Evolutionary conservation across 92 coral and sea anemone species (phyloP), one percentile per base, ranked within the genome.

Genomic region (Heteractis magnifica): DNA sequence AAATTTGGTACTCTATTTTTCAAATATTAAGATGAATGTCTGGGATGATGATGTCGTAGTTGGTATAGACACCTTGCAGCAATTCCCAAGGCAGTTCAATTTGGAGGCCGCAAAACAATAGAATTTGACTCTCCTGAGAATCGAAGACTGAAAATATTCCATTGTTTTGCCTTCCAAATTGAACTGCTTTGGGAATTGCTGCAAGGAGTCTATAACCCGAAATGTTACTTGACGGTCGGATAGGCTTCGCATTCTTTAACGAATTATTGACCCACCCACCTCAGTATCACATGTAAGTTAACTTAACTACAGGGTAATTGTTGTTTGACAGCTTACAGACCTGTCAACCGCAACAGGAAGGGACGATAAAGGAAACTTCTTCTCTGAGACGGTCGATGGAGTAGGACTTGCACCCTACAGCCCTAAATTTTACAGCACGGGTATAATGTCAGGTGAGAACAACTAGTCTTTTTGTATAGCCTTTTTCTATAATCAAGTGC

Each of bases 401-500:
- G 83, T 78, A 34, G 88, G 88, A 19, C 88, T 85, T 23, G 88
- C 71, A 4, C 92, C 92, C 9, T 87, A 89, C 73, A 86, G 92
- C 55, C 88, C 88, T 19, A 68, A 71, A 16, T 78, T 62, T 73
- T 65, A 82, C 78, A 82, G 86, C 50, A 89, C 90, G 10, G 89
- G 76, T 49, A 58, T 89, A 12, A 58, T 89, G 55, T 89, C 92
- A 75, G 91, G 91, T 88, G 34, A 77, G 78, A 73, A 6, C 6
- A 19, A 6, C 41, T 9, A 64, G 5, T 53, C 58, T 53, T 12
- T 53, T 53, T 12, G 58, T 12, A 65, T 34, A 34, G 44, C 41
- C 51, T 50, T 62, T 65, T 80, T 5, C 44, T 34, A 34, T 34
- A 34, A 41, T 19, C 75, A 70, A 2, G 10, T 9, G 75, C 75